These are phyloP conservation scores for Drosophila micromelanica DNA, from an alignment of 1,140 invertebrate species.

Conservation along the genomic window DNA sequence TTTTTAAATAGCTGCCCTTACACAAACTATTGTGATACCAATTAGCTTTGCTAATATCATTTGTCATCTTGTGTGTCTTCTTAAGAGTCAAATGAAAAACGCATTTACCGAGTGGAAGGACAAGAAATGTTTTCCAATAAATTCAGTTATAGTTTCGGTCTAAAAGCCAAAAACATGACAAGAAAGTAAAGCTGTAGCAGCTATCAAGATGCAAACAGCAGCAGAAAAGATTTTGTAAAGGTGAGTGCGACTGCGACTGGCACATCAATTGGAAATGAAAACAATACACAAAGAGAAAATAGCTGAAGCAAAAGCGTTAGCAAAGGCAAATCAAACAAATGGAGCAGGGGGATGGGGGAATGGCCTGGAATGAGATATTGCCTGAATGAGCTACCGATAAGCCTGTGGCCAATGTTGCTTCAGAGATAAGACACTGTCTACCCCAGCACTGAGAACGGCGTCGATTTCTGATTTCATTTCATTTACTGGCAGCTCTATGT, in stretches of 20 bases:
- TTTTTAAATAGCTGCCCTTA: too few species aligned
- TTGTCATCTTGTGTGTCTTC: slow-evolving; percentile 10
- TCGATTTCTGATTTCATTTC: slow-evolving; percentile 73
- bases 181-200: slow-evolving; percentile 1
- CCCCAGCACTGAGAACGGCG: slow-evolving; percentile 13
- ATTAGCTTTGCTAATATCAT: slow-evolving; percentile 15
- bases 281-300: slow-evolving; percentile 22
- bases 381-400: slow-evolving; percentile 40
- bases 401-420: slow-evolving; percentile 33
- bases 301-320: slow-evolving; percentile 28
- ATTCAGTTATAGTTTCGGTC: slow-evolving; percentile 13
- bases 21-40: neutral
- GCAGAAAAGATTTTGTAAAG: slow-evolving; percentile 11
- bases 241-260: slow-evolving; percentile 5
- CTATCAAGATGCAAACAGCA: slow-evolving; percentile 41
- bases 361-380: neutral
- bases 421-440: slow-evolving; percentile 49
- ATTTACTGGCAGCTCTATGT: slow-evolving; percentile 29
- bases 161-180: slow-evolving; percentile 10
- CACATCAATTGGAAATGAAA: slow-evolving; percentile 31
- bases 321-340: slow-evolving; percentile 56
- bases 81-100: neutral
- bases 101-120: slow-evolving; percentile 10
- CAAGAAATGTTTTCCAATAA: slow-evolving; percentile 28
- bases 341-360: slow-evolving; percentile 14